Conservation (phyloP, 1,140 invertebrate genomes). For the Pectinophora gossypiella region DNA sequence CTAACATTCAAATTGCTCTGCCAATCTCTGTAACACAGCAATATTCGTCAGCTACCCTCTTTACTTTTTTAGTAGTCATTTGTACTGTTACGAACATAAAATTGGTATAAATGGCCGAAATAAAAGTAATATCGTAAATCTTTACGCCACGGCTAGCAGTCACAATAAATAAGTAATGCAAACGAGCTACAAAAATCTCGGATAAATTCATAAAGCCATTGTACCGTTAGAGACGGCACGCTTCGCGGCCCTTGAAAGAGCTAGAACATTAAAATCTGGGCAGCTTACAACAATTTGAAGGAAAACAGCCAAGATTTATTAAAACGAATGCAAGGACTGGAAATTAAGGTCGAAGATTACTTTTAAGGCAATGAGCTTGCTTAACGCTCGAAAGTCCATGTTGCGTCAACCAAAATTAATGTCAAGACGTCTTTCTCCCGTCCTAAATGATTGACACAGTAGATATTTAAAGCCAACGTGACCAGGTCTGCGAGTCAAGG, state of each 20-base stretch:
- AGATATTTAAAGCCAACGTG: not conserved
- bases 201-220: not conserved
- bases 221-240: too few relatives aligned
- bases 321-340: not conserved
- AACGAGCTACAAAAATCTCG: conserved; percentile 1
- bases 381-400: not conserved
- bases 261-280: not conserved
- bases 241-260: too few relatives aligned
- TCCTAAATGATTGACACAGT: not conserved
- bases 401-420: not conserved
- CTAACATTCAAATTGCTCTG: too few relatives aligned
- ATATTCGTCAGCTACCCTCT: too few relatives aligned
- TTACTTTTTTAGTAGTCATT: too few relatives aligned
- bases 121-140: not conserved
- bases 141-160: not conserved
- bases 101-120: not conserved
- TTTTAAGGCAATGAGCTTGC: not conserved
- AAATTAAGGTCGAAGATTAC: not conserved
- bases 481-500: not conserved
- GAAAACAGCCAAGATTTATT: not conserved
- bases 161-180: not conserved
- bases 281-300: not conserved
- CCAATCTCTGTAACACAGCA: too few relatives aligned
- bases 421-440: too few relatives aligned
- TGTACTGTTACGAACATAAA: not conserved